Evolutionary conservation across 2,797 vertebrate species (phyloP).

Genomic region (Sphaeramia orbicularis): DNA sequence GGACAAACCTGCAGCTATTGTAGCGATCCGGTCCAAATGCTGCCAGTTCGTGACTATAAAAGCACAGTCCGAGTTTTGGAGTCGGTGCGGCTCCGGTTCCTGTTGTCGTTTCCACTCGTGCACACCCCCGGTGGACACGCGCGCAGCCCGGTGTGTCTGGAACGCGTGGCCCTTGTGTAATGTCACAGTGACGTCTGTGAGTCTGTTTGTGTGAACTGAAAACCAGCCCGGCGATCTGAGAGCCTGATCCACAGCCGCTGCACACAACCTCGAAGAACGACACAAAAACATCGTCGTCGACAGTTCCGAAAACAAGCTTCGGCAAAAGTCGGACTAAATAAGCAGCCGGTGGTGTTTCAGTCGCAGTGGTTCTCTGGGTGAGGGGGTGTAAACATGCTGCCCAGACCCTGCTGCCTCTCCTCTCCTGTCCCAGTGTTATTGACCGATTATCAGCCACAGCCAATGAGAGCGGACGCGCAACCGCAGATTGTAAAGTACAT

Average conservation of each 20-base stretch:
- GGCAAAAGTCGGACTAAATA: background rate
- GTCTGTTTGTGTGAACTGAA: constrained; percentile 41
- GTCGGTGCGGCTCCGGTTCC: background rate
- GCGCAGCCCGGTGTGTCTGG: constrained; percentile 26
- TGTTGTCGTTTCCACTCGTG: constrained; percentile 12
- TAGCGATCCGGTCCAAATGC: constrained; percentile 24
- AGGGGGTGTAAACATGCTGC: constrained; percentile 61
- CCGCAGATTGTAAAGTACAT: constrained; percentile 50
- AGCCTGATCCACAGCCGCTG: constrained; percentile 51
- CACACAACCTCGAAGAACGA: constrained; percentile 42
- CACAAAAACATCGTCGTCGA: constrained; percentile 65
- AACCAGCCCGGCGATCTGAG: constrained; percentile 41
- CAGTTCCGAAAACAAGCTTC: background rate
- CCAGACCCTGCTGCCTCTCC: constrained; percentile 25
- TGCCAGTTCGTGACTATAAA: constrained; percentile 37
- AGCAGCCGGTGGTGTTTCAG: background rate
- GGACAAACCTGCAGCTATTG: constrained; percentile 29
- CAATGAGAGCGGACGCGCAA: constrained; percentile 73
- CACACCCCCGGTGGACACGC: background rate
- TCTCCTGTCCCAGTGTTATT: constrained; percentile 22
- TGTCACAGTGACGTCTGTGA: constrained; percentile 47
- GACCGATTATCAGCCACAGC: constrained; percentile 63
- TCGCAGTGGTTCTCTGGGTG: background rate
- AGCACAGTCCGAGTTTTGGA: constrained; percentile 30
- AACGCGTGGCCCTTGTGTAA: constrained; percentile 43